Evolutionary conservation across 1,140 invertebrate species (phyloP).

Genomic region (Cephus cinctus): DNA sequence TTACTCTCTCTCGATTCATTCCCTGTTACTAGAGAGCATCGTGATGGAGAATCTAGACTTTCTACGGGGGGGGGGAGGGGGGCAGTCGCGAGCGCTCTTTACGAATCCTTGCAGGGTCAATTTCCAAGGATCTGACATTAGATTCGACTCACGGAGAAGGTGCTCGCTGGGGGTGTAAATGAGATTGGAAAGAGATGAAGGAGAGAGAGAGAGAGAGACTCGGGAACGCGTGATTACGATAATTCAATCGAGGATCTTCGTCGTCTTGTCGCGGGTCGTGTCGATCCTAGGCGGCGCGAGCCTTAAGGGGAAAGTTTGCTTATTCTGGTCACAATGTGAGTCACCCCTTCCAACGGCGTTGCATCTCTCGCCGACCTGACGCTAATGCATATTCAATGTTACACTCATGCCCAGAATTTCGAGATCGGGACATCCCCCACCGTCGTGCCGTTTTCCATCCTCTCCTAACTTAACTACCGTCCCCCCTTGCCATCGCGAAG

Average conservation of each 20-base stretch:
- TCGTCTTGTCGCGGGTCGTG: constrained; percentile 18
- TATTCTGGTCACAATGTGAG: constrained; percentile 47
- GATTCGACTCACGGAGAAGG: constrained; percentile 23
- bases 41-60: constrained; percentile 8
- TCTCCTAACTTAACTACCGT: too few species aligned
- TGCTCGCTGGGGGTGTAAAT: constrained; percentile 22
- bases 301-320: constrained; percentile 40
- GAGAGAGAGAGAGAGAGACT: constrained; percentile 17
- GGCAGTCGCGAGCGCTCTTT: background rate
- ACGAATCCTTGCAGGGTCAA: background rate
- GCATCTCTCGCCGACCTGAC: constrained; percentile 34
- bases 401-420: constrained; percentile 35
- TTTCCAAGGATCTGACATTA: background rate
- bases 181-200: constrained; percentile 22
- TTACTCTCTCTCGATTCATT: too few species aligned
- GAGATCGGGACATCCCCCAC: too few species aligned
- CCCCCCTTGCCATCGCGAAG: too few species aligned
- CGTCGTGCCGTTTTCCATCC: too few species aligned
- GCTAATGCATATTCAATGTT: constrained; percentile 51
- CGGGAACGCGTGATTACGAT: constrained; percentile 31
- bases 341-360: constrained; percentile 30
- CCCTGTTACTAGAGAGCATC: too few species aligned
- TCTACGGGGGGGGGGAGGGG: constrained; percentile 4
- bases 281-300: constrained; percentile 15
- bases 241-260: constrained; percentile 33